These are phyloP conservation scores for Eudasyphora cyanicolor DNA, from an alignment of 2,888 invertebrate species.

Conservation along the genomic window DNA sequence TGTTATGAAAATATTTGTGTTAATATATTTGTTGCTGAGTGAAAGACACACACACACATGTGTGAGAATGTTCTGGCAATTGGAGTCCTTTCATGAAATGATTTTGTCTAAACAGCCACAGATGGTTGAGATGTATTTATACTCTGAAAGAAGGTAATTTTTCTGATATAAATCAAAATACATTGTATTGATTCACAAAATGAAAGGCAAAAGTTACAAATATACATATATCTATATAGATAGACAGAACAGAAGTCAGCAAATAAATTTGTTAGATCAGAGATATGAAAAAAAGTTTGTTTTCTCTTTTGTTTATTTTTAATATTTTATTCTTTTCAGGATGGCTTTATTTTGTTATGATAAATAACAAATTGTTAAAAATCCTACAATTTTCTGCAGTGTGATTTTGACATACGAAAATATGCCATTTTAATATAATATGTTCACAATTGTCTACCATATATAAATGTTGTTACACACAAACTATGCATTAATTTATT, in stretches of 20 bases:
- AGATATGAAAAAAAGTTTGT: not conserved
- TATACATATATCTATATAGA: not conserved
- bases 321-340: too few species aligned
- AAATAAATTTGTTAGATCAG: too few species aligned
- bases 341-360: too few species aligned
- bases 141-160: not conserved
- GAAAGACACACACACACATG: not conserved
- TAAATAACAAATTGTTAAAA: too few species aligned
- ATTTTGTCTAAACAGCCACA: not conserved
- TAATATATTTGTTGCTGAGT: not conserved
- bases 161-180: not conserved
- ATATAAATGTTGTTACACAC: too few species aligned
- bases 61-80: not conserved
- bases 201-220: too few species aligned
- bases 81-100: not conserved
- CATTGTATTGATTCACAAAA: not conserved
- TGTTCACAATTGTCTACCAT: too few species aligned
- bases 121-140: not conserved
- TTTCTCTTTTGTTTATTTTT: too few species aligned
- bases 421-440: too few species aligned
- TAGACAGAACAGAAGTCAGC: not conserved
- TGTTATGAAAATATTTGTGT: slow-evolving; percentile 16
- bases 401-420: too few species aligned
- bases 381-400: too few species aligned
- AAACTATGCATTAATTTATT: too few species aligned